A percentile compares a stretch with the other conserved stretches of the same genome.
Conservation (phyloP, 1,140 invertebrate genomes). For the Zaprionus capensis region DNA sequence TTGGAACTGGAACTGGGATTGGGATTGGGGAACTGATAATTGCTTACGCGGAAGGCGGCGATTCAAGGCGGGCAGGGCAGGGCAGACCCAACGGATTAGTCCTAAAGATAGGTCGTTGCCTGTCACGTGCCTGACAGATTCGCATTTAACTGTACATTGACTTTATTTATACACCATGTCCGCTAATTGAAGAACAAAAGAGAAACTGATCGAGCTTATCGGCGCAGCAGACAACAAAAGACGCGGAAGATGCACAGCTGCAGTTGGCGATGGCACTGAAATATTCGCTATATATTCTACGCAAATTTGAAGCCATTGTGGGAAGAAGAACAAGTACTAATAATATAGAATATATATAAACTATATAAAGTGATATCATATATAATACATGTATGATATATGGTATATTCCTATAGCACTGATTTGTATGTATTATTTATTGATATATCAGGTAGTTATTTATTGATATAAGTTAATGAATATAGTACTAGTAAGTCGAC, state of each 20-base stretch:
- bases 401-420: too few species aligned
- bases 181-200: slow-evolving; percentile 38
- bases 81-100: slow-evolving; percentile 24
- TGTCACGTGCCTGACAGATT: slow-evolving; percentile 16
- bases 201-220: slow-evolving; percentile 10
- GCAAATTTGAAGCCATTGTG: background rate
- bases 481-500: too few species aligned
- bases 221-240: slow-evolving; percentile 25
- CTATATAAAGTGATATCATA: too few species aligned
- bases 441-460: too few species aligned
- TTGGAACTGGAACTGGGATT: background rate
- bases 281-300: background rate
- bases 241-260: slow-evolving; percentile 15
- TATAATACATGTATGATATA: too few species aligned
- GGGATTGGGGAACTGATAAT: slow-evolving; percentile 17
- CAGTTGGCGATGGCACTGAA: background rate
- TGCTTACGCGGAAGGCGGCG: slow-evolving; percentile 23
- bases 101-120: slow-evolving; percentile 38
- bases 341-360: background rate
- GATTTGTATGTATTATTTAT: too few species aligned
- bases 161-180: slow-evolving; percentile 1
- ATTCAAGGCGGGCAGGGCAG: background rate
- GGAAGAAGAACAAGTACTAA: background rate
- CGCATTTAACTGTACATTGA: background rate
- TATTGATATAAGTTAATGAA: too few species aligned